Evolutionary conservation across 1,140 invertebrate species (phyloP), one percentile per base, ranked within the genome.

Genomic region (Phocides pigmalion): DNA sequence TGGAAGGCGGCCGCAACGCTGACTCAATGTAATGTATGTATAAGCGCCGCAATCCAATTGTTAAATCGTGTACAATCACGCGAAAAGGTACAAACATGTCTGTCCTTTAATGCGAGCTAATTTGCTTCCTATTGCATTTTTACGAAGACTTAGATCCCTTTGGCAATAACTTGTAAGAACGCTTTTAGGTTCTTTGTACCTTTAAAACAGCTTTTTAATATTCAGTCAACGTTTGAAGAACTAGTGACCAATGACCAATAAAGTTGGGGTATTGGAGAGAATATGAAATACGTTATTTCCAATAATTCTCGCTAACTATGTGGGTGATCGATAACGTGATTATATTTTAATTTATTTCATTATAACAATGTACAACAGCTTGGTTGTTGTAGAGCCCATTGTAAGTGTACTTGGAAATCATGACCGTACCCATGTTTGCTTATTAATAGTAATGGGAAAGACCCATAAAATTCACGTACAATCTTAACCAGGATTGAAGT

Each of bases 211-310:
- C n/a, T n/a, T 25, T 25, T 16, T 25, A 54, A 59, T 64, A 76
- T 73, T 68, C 68, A 68, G 46, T n/a, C 16, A 41, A 35, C 51
- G 62, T 69, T 20, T 59, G 32, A 59, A 28, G 17, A 47, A 16
- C 53, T 59, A 56, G 65, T 68, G 64, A 63, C 54, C 68, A 51
- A 66, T 76, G 62, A 64, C 59, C 68, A 70, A 70, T 76, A 67
- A 68, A 62, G 54, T 65, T 47, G 12, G 37, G 16, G 58, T 56
- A 42, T 28, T 22, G 39, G 12, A 35, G 22, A 58, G 72, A 67
- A 74, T 68, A 28, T 62, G 28, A 65, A 67, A 59, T 64, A 22
- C 15, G 54, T 53, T 50, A 22, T 59, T 49, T 42, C 25, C 17
- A 44, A 44, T 50, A 22, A 65, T 59, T 56, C 20, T 25, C 32